Evolutionary conservation across 2,113 vertebrate species (phyloP).

Genomic region (Upupa epops): DNA sequence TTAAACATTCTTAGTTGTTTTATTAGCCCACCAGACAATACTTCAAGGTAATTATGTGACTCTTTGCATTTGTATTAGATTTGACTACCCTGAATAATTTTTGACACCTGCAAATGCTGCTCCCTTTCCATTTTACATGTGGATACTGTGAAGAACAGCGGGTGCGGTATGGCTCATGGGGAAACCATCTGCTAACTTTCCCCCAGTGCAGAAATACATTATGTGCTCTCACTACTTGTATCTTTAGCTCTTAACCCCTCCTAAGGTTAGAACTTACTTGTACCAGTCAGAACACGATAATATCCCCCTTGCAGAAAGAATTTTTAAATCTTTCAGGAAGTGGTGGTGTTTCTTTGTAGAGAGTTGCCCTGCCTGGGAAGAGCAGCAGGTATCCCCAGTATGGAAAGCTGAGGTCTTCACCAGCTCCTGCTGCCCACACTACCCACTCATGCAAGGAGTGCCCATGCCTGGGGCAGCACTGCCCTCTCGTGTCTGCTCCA

Average conservation of each 20-base stretch:
- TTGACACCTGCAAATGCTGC: background rate
- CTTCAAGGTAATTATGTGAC: background rate
- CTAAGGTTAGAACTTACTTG: background rate
- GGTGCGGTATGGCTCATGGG: background rate
- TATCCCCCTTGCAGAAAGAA: rapidly evolving
- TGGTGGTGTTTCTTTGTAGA: background rate
- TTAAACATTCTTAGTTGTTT: background rate
- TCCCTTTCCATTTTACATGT: background rate
- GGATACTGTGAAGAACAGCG: background rate
- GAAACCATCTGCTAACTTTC: background rate
- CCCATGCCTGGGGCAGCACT: background rate
- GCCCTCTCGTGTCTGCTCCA: background rate
- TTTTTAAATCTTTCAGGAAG: background rate
- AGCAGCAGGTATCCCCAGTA: background rate
- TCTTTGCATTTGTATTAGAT: background rate
- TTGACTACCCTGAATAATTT: background rate
- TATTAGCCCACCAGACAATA: background rate
- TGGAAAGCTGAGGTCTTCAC: background rate
- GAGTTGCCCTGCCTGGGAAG: background rate
- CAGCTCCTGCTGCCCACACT: background rate
- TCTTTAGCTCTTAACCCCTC: background rate
- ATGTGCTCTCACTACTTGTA: background rate
- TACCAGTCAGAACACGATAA: too few species aligned
- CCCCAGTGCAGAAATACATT: background rate
- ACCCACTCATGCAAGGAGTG: rapidly evolving